Evolutionary conservation across 2,888 invertebrate species (phyloP), one percentile per base, ranked within the genome.

Genomic region (Brenthis daphne): DNA sequence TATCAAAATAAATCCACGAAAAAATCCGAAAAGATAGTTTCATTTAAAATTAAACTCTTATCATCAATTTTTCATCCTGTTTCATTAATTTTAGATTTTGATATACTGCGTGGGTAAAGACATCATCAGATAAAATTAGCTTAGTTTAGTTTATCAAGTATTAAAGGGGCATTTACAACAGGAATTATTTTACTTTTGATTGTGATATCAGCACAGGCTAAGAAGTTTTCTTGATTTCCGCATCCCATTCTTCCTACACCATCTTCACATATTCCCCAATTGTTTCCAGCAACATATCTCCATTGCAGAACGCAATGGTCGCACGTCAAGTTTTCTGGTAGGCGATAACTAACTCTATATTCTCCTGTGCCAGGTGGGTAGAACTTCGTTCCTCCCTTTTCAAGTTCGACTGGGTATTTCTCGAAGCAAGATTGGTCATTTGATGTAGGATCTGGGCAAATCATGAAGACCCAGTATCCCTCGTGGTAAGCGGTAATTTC

Each of bases 221-320:
- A 93, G 80, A 97, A 97, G 77, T 96, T 96, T 84, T 98, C 98
- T 82, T 98, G 97, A 1, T 95, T 95, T 0, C 97, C 97, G 78
- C 97, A 98, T 0, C 98, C 97, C 0, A 97, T 94, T 0, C 95
- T 96, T 55, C 95, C 95, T 54, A 94, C 94, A 0, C 96, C 96
- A 79, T 96, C 94, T 0, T 85, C 86, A 77, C 96, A 96, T 33
- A 86, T 90, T 0, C 97, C 97, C 97, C 97, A 97, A 82, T 96
- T 96, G 81, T 97, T 97, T 0, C 96, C 97, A 54, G 97, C 97
- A 13, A 95, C 93, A 80, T 98, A 98, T 75, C 95, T 94, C 98
- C 98, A 98, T 79, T 98, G 98, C 0, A 98, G 90, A 0, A 98
- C 95, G 80, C 98, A 98, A 79, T 97, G 96, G 0, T 94, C 93